Base-by-base conservation (phyloP, 2,797 vertebrate species). In the Rhabdomys pumilio region DNA sequence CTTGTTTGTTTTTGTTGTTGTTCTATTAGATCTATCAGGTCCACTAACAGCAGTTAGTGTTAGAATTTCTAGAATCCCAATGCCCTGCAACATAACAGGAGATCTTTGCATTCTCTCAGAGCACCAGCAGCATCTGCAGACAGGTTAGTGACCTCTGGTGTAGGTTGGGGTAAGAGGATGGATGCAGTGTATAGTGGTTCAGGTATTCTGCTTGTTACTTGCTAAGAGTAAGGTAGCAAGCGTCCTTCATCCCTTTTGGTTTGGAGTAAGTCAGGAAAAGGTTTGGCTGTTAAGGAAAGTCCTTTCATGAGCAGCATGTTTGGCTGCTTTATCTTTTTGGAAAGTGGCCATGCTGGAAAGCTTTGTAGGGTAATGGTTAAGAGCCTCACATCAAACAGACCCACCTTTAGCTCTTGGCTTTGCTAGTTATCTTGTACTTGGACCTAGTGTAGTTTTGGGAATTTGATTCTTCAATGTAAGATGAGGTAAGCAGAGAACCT, bases 31-130 rank as follows among this genome's bases (percentile, higher is more conserved):
- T 95, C 50, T 86, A 6, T 67, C 82, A 93, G 61, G 41, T 20
- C 85, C 41, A 89, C 96, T 96, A 95, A 90, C 90, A 86, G 24
- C 19, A 95, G 92, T 93, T 87, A 97, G 83, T 95, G 63, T 72
- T 93, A 41, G 8, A 55, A 61, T 19, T n/a, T 97, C 24, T 94
- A 93, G 93, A 98, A 97, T 94, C 97, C 65, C 97, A 53, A 90
- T 93, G 44, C 83, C 44, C 73, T 80, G 31, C 92, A 96, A 84
- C 34, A 59, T 87, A 88, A 83, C 91, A 83, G n/a, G 86, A 91
- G 22, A 97, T 96, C 80, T 91, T 96, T 91, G 31, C 91, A 8
- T 97, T 96, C 91, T 95, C 69, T 92, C 76, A 67, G 94, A 80
- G 83, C 88, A 93, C 87, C 90, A 95, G 67, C 31, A 24, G 19